phyloP scores from a whole-genome alignment of 2,888 invertebrate species.

The Patella caerulea region DNA sequence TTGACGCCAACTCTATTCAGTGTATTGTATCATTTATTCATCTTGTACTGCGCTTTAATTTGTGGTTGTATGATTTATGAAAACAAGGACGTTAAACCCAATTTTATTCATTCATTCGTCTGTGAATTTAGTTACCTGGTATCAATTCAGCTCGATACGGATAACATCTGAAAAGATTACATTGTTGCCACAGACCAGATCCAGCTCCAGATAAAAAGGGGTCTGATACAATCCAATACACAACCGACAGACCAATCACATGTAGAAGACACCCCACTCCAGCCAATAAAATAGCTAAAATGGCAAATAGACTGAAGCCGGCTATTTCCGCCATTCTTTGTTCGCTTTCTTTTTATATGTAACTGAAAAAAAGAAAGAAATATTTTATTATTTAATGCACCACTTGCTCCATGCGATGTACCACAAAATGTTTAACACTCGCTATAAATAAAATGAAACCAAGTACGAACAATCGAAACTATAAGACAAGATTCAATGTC shows the following conservation, averaged over 20 bases:
- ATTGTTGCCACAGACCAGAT: background rate
- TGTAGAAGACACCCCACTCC: background rate
- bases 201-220: background rate
- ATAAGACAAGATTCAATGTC: too few relatives aligned
- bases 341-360: too few relatives aligned
- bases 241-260: background rate
- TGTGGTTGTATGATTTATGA: background rate
- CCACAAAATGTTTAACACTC: too few relatives aligned
- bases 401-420: too few relatives aligned
- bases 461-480: too few relatives aligned
- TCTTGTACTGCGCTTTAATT: too few relatives aligned
- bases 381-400: too few relatives aligned
- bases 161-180: background rate
- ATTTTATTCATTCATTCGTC: background rate
- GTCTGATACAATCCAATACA: background rate
- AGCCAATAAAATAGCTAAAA: background rate
- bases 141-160: background rate
- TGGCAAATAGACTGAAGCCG: background rate
- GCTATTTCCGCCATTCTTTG: background rate
- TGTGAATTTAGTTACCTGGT: background rate
- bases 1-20: too few relatives aligned
- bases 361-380: too few relatives aligned
- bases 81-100: background rate
- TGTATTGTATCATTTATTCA: background rate
- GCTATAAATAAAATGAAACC: too few relatives aligned